Evolutionary conservation across 2,888 invertebrate genomes (phyloP), one percentile per base, ranked within the genome.

Genomic region (Dolomedes plantarius): DNA sequence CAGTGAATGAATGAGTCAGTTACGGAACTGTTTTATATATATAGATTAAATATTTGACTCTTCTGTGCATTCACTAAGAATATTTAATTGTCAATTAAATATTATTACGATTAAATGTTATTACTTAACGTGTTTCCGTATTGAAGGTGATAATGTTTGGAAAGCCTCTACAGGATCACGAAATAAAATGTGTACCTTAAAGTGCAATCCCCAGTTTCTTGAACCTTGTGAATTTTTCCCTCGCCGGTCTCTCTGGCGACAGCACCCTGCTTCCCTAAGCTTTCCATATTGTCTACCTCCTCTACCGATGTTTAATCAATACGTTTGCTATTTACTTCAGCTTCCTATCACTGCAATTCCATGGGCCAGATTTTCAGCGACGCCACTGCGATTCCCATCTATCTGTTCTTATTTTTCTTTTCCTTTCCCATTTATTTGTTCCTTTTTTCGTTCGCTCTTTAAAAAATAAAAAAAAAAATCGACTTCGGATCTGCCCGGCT

Each of bases 291-390:
- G 74, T 79, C 77, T 73, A 73, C 76, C 68, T 73, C 72, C 73
- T 74, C 71, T 64, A 69, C 67, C 77, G 72, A 79, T 86, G 78
- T 86, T 86, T 86, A 86, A 86, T 86, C 85, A 86, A 86, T 86
- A 79, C 85, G 41, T 85, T 77, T 85, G 83, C 77, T 85, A 78
- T 77, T 85, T 85, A 77, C 83, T 77, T 72, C 65, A 50, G 41
- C 75, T 50, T 83, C 72, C 83, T 73, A 77, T 77, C 83, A 76
- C 69, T 77, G 39, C 72, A 67, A 77, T 77, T 77, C 67, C 77
- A 72, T 56, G 77, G 62, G 46, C 71, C 83, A 77, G 83, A 77
- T 83, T 83, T 69, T 50, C 76, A 71, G 64, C 46, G 76, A 76
- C 75, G 82, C 82, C 82, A 71, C 62, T 71, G 65, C 39, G 83